A percentile compares a stretch with the other conserved stretches of the same genome.
Evolutionary conservation across 1,140 invertebrate species (phyloP).

Genomic region (Drosophila arizonae): DNA sequence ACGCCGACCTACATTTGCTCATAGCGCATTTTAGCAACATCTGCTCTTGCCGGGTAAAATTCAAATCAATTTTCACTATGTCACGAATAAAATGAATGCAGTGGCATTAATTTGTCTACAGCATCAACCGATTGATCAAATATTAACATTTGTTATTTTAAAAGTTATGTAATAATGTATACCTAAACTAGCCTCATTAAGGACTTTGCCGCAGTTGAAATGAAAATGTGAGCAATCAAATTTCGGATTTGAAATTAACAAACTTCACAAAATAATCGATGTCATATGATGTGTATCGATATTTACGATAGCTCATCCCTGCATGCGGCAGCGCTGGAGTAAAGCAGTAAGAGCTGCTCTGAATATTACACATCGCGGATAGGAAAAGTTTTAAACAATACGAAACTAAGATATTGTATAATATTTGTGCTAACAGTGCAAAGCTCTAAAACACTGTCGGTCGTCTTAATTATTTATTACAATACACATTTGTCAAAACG

Average conservation of each 20-base stretch:
- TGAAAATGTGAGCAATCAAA: background rate
- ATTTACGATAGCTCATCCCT: slow-evolving; percentile 35
- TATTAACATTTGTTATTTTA: background rate
- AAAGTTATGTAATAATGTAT: slow-evolving; percentile 21
- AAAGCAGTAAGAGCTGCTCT: slow-evolving; percentile 20
- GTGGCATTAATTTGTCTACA: background rate
- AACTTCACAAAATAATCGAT: slow-evolving; percentile 30
- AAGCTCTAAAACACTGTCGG: background rate
- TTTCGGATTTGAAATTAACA: slow-evolving; percentile 1
- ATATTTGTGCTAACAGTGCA: slow-evolving; percentile 31
- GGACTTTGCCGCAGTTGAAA: background rate
- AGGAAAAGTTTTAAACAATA: slow-evolving; percentile 25
- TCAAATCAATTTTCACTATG: slow-evolving; percentile 3
- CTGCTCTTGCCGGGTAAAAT: slow-evolving; percentile 24
- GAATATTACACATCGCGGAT: background rate
- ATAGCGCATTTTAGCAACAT: slow-evolving; percentile 18
- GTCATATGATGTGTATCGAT: slow-evolving; percentile 29
- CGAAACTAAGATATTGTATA: slow-evolving; percentile 25
- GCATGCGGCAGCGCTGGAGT: slow-evolving; percentile 33
- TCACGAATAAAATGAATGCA: background rate
- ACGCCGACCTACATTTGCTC: slow-evolving; percentile 50
- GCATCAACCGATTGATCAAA: background rate
- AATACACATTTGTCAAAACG: slow-evolving; percentile 24
- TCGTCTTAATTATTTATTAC: slow-evolving; percentile 27
- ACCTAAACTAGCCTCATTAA: background rate